A percentile compares a stretch with the other conserved stretches of the same genome.
These are phyloP conservation scores for Phoxinus dragarum DNA, from an alignment of 2,797 vertebrate genomes.

Conservation along the genomic window DNA sequence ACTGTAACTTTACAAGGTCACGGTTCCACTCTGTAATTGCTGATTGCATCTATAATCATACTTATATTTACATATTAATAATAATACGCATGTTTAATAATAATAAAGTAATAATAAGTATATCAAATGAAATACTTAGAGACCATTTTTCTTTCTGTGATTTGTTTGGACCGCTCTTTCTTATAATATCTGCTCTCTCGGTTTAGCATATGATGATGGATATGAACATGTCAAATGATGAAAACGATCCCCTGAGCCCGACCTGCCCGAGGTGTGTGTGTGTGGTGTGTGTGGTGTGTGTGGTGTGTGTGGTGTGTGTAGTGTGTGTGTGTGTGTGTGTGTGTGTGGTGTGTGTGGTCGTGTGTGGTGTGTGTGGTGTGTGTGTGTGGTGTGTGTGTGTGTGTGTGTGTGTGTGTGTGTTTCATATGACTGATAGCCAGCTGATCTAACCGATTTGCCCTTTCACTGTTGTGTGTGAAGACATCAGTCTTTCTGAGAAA, in stretches of 20 bases:
- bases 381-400: background rate
- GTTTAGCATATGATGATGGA: conserved; percentile 43
- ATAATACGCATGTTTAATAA: too few relatives aligned
- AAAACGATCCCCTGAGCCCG: conserved; percentile 3
- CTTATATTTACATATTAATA: background rate
- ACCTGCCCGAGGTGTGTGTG: background rate
- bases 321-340: conserved; percentile 7
- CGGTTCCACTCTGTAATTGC: background rate
- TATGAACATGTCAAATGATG: conserved; percentile 51
- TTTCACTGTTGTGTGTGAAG: background rate
- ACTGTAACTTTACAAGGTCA: background rate
- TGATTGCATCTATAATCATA: background rate
- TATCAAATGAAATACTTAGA: background rate
- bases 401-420: conserved; percentile 19
- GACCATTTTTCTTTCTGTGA: background rate
- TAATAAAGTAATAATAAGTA: background rate
- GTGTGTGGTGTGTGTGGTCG: conserved; percentile 20
- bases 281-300: too few relatives aligned
- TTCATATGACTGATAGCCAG: conserved; percentile 13
- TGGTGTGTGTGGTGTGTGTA: too few relatives aligned
- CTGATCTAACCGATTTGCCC: conserved; percentile 16
- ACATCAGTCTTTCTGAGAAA: conserved; percentile 32
- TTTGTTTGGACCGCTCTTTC: conserved; percentile 2
- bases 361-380: background rate
- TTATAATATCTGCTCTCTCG: background rate